Evolutionary conservation across 2,888 invertebrate species (phyloP), one percentile per base, ranked within the genome.

Genomic region (Chorisops tibialis): DNA sequence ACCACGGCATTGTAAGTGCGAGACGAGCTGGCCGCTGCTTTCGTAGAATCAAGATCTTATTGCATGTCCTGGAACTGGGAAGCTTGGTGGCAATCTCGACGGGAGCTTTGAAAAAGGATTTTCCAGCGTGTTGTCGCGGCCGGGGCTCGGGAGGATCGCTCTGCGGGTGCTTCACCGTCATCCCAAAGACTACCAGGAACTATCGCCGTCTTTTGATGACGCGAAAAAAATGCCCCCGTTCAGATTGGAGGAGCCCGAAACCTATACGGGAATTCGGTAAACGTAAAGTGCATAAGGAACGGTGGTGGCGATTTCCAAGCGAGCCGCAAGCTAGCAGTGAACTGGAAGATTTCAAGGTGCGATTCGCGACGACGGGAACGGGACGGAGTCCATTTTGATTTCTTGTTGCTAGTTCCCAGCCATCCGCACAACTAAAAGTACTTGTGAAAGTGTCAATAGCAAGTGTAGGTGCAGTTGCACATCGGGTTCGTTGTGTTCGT

Each of bases 321-420:
- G 7, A 30, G 30, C 7, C 30, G 30, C 30, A 30, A 30, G 7
- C 9, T 30, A 9, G 30, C 30, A 5, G 30, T 30, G 9, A 30
- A 30, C 30, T 30, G 30, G 30, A 30, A 5, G 30, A 30, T 30
- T 30, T 30, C 30, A n/a, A n/a, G 30, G 7, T 30, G 5, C 30
- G 30, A 2, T 30, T 30, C n/a, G 30, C 30, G 30, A 30, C 30
- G 30, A n/a, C n/a, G 30, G 30, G 30, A 30, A 30, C 30, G 30
- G 9, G 30, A 18, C 22, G 48, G 48, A 48, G 22, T 48, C 48
- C 48, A 48, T 48, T 22, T 48, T 48, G 48, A 48, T 22, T 48
- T 48, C 19, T 11, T 48, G 11, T 48, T 19, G 21, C 12, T 21
- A 24, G 6, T 48, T 22, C 48, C 12, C 22, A n/a, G 12, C 4